These are phyloP conservation scores for Halichondria panicea DNA, from an alignment of 37 sponge, comb jelly and placozoan genomes.

Conservation along the genomic window DNA sequence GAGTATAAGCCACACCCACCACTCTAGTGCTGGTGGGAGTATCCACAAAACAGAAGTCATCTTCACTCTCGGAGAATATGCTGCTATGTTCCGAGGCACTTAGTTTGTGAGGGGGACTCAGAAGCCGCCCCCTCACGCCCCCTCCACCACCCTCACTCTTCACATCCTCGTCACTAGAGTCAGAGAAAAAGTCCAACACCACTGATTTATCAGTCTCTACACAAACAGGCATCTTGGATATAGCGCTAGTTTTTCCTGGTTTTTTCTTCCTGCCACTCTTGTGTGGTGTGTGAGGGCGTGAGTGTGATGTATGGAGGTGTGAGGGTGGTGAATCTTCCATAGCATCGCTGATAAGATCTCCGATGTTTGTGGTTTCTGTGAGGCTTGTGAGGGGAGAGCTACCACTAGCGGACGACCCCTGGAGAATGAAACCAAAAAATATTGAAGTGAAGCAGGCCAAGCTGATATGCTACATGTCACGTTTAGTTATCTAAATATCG, in stretches of 20 bases:
- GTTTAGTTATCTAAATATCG: too few relatives aligned
- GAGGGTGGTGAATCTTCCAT: slow-evolving; percentile 43
- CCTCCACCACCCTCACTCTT: slow-evolving; percentile 7
- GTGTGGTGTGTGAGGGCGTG: not conserved
- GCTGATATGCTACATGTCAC: too few relatives aligned
- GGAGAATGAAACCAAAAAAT: too few relatives aligned
- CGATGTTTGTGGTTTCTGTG: slow-evolving; percentile 8
- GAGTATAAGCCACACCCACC: slow-evolving; percentile 41
- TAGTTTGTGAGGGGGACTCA: not conserved
- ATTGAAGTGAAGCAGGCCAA: too few relatives aligned
- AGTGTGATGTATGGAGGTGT: not conserved
- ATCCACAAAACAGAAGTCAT: slow-evolving; percentile 60
- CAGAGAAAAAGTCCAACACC: slow-evolving; percentile 48
- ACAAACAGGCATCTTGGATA: slow-evolving; percentile 1
- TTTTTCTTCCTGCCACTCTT: not conserved
- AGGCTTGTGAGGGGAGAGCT: slow-evolving; percentile 4
- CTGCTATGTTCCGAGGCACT: slow-evolving; percentile 5
- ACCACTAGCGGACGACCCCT: too few relatives aligned
- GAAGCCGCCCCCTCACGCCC: not conserved
- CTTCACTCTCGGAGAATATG: slow-evolving; percentile 48
- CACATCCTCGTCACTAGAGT: slow-evolving; percentile 35
- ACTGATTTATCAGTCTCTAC: slow-evolving; percentile 17
- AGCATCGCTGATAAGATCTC: slow-evolving; percentile 63
- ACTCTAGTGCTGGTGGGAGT: slow-evolving; percentile 59
- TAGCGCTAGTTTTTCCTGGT: not conserved